Conservation (phyloP, 2,888 invertebrate species). For the Pegoplata infirma region DNA sequence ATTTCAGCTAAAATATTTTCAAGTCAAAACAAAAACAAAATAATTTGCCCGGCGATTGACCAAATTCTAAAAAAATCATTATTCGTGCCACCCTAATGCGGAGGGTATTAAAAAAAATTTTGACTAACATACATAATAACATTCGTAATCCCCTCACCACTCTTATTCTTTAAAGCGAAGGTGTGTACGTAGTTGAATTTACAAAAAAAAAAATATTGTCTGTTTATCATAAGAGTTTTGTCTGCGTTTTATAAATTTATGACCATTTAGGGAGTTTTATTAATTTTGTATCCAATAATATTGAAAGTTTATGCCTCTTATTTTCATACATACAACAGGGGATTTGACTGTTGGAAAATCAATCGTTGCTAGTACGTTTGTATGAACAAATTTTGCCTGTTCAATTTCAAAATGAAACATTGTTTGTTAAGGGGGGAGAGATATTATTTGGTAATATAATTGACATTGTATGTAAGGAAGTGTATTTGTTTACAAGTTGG, state of each 20-base stretch:
- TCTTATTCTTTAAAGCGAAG: no score
- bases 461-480: background rate
- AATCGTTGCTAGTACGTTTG: conserved; percentile 5
- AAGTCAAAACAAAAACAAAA: no score
- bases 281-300: conserved; percentile 39
- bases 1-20: no score
- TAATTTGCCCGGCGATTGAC: no score
- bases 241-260: conserved; percentile 21
- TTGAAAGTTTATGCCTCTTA: conserved; percentile 2
- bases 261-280: conserved; percentile 34
- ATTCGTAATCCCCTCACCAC: no score
- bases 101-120: no score
- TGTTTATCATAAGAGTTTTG: background rate
- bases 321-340: background rate
- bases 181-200: background rate
- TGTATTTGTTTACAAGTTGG: no score
- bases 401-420: background rate
- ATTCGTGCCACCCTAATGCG: no score
- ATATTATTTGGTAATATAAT: background rate
- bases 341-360: conserved; percentile 14
- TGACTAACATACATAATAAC: no score
- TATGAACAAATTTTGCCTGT: background rate
- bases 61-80: no score
- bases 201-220: background rate
- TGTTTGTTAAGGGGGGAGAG: background rate